A percentile compares a stretch with the other conserved stretches of the same genome.
Evolutionary conservation across 1,140 invertebrate genomes (phyloP).

Genomic region (Acromyrmex echinatior): DNA sequence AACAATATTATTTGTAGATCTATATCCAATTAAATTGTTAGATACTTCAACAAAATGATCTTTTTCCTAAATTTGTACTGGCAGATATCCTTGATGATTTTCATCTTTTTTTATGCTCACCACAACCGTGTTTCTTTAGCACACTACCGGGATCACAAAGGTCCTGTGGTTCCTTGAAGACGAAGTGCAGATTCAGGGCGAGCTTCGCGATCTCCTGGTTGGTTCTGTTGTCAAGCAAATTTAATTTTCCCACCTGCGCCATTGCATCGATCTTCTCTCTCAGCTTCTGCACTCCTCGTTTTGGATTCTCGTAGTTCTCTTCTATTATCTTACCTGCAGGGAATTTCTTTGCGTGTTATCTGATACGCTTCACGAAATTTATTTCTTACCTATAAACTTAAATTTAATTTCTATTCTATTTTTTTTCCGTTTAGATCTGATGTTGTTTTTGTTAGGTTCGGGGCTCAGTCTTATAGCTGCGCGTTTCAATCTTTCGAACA

Average conservation of each 20-base stretch:
- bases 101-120: conserved; percentile 58
- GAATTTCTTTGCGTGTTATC: background rate
- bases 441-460: conserved; percentile 32
- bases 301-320: conserved; percentile 74
- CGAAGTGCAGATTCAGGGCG: conserved; percentile 75
- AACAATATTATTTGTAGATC: too few relatives aligned
- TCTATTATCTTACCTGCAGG: conserved; percentile 77
- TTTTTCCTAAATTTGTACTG: background rate
- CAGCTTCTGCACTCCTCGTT: conserved; percentile 73
- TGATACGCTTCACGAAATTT: background rate
- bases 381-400: conserved; percentile 75
- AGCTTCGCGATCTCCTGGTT: conserved; percentile 77
- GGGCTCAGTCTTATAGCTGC: conserved; percentile 5
- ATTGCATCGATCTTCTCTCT: conserved; percentile 73
- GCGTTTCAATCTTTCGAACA: conserved; percentile 25
- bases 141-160: conserved; percentile 80
- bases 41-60: too few relatives aligned
- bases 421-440: conserved; percentile 52
- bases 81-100: background rate
- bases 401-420: conserved; percentile 81
- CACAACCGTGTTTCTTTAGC: conserved; percentile 77
- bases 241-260: conserved; percentile 70
- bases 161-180: conserved; percentile 74
- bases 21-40: too few relatives aligned
- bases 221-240: conserved; percentile 76